Conservation (phyloP, 2,888 invertebrate genomes). For the Lissocephala sabroskyi region DNA sequence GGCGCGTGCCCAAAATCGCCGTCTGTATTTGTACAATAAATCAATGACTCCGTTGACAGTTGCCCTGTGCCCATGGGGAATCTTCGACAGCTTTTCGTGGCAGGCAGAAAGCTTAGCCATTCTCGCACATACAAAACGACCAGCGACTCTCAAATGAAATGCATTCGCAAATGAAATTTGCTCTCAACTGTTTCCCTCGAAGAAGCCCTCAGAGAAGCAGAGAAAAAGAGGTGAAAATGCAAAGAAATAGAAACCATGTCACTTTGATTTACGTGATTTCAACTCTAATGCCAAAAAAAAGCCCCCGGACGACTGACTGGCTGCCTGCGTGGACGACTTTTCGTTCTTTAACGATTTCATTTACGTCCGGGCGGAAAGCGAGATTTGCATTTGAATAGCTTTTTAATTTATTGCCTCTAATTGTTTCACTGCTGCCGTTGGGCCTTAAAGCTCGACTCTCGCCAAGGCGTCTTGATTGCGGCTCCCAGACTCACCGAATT, state of each 20-base stretch:
- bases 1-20: constrained; percentile 46
- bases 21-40: constrained; percentile 30
- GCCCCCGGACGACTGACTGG: too few relatives aligned
- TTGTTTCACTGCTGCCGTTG: constrained; percentile 25
- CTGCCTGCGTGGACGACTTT: too few relatives aligned
- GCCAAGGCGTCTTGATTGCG: background rate
- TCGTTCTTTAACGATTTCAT: constrained; percentile 31
- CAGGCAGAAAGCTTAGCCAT: too few relatives aligned
- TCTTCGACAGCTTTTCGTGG: too few relatives aligned
- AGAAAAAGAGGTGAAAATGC: constrained; percentile 4
- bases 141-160: constrained; percentile 1
- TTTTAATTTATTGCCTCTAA: constrained; percentile 50
- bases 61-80: constrained; percentile 11
- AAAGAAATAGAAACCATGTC: constrained; percentile 36
- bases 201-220: constrained; percentile 17
- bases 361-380: too few relatives aligned
- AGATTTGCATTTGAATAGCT: constrained; percentile 47
- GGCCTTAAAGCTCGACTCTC: constrained; percentile 29
- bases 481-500: too few relatives aligned
- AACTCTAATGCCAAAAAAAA: constrained; percentile 5
- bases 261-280: constrained; percentile 59
- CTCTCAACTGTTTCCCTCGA: too few relatives aligned
- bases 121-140: constrained; percentile 15
- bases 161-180: background rate
- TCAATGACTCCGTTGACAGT: constrained; percentile 51